Conservation (phyloP, 2,113 vertebrate species). For the Oenanthe melanoleuca region DNA sequence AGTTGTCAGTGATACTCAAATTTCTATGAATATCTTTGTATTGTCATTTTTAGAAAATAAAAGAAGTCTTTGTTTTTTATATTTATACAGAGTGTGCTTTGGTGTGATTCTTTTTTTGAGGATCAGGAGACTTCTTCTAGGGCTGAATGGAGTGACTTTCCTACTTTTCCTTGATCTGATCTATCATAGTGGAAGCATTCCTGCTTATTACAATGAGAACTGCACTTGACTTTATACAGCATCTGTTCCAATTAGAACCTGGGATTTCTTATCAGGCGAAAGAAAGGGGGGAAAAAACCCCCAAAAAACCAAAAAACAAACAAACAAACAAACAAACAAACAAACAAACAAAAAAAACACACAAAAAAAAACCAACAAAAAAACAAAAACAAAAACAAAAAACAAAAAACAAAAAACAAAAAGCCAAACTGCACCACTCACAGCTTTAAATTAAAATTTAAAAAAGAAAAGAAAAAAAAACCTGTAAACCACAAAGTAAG, state of each 20-base stretch:
- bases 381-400: too few species aligned
- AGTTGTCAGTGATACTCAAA: not conserved
- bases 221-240: not conserved
- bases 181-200: not conserved
- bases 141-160: not conserved
- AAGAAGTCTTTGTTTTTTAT: not conserved
- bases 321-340: too few species aligned
- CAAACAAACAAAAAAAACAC: too few species aligned
- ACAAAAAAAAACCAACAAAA: too few species aligned
- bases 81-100: not conserved
- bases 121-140: not conserved
- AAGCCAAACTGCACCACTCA: not conserved
- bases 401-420: too few species aligned
- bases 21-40: not conserved
- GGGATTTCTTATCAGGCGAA: not conserved
- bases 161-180: not conserved
- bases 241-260: not conserved
- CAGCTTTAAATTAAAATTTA: not conserved
- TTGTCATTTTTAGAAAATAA: not conserved
- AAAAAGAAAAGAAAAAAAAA: too few species aligned
- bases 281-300: accelerated
- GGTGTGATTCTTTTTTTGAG: not conserved
- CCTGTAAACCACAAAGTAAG: not conserved
- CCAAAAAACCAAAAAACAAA: too few species aligned
- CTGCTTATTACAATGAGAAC: not conserved